phyloP scores from a whole-genome alignment of 2,888 invertebrate genomes.

The Dryadula phaetusa region DNA sequence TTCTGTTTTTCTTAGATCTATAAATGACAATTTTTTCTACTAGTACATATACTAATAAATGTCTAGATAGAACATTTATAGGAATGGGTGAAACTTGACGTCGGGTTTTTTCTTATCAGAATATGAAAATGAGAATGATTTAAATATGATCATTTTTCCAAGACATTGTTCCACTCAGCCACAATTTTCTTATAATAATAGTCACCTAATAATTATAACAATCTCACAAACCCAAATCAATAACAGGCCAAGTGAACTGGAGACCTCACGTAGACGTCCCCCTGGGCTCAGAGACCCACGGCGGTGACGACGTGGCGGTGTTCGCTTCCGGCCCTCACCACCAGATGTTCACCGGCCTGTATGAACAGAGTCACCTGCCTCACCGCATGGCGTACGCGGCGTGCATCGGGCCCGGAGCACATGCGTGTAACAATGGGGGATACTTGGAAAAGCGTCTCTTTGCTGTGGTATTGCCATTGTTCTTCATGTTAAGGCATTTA shows the following conservation, averaged over 20 bases:
- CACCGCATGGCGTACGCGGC: slow-evolving; percentile 89
- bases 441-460: neutral
- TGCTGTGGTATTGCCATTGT: neutral
- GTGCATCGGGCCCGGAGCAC: slow-evolving; percentile 86
- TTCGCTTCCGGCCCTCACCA: slow-evolving; percentile 89
- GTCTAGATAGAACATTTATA: too few species aligned
- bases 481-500: neutral
- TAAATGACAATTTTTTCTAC: too few species aligned
- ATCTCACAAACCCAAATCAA: neutral
- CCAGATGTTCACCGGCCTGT: slow-evolving; percentile 89
- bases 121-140: too few species aligned
- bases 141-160: too few species aligned
- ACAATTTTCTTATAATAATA: too few species aligned
- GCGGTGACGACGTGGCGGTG: slow-evolving; percentile 91
- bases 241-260: slow-evolving; percentile 49
- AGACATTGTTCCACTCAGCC: too few species aligned
- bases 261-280: slow-evolving; percentile 79
- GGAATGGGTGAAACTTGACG: too few species aligned
- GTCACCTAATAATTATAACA: too few species aligned
- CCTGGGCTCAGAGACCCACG: slow-evolving; percentile 87
- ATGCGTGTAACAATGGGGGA: slow-evolving; percentile 33
- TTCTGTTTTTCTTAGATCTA: too few species aligned
- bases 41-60: too few species aligned
- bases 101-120: too few species aligned
- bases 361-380: slow-evolving; percentile 91